Percentiles rank a stretch among this genome's conserved stretches.
Conservation (phyloP, 2,113 vertebrate genomes). For the Macroglossus sobrinus region DNA sequence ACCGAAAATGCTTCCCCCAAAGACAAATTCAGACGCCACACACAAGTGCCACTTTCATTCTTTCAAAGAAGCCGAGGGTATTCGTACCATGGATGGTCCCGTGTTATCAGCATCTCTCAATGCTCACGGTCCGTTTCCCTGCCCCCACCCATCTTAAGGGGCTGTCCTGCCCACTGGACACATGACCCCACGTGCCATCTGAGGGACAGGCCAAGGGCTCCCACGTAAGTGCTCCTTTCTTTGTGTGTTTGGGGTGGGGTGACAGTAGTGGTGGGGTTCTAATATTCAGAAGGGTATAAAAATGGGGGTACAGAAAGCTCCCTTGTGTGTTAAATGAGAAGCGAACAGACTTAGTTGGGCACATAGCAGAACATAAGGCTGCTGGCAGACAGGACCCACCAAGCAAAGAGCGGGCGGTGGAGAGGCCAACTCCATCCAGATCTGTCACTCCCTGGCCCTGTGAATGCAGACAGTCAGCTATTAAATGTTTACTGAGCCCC, state of each 20-base stretch:
- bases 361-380: accelerated
- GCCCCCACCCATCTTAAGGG: background rate
- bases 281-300: background rate
- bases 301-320: background rate
- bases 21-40: background rate
- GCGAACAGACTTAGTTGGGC: accelerated
- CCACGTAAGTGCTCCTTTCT: background rate
- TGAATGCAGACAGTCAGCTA: background rate
- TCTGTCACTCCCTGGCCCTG: background rate
- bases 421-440: background rate
- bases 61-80: background rate
- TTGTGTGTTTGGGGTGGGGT: background rate
- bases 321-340: background rate
- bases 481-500: background rate
- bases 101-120: background rate
- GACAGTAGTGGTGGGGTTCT: accelerated
- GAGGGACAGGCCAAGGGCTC: background rate
- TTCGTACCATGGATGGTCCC: too few relatives aligned
- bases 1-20: background rate
- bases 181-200: too few relatives aligned
- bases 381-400: accelerated
- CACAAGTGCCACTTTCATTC: background rate
- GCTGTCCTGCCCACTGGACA: background rate
- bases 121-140: background rate
- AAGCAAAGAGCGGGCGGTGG: background rate